A percentile compares a stretch with the other conserved stretches of the same genome.
These are phyloP conservation scores for Macrophya annulata DNA, from an alignment of 2,888 invertebrate species.

Conservation along the genomic window DNA sequence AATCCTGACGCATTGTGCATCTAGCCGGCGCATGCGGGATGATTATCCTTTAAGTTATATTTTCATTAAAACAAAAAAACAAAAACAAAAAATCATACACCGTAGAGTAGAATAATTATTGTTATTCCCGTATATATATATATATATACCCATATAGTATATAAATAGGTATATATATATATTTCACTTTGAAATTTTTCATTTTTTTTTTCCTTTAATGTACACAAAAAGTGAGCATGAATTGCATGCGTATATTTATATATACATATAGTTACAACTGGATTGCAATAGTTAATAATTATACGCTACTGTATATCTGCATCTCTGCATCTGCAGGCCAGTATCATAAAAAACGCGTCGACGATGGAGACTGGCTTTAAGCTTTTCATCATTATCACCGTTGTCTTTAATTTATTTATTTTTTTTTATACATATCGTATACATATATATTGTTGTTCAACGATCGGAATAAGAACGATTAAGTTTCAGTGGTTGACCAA, in stretches of 20 bases:
- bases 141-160: not conserved
- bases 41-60: constrained; percentile 54
- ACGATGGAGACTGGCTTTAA: not conserved
- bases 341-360: not conserved
- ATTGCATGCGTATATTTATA: not conserved
- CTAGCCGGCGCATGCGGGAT: constrained; percentile 78
- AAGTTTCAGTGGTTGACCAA: not conserved
- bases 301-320: not conserved
- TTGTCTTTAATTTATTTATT: too few relatives aligned
- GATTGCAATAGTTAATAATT: not conserved
- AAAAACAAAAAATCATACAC: constrained; percentile 52
- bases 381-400: not conserved
- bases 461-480: not conserved
- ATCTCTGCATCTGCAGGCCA: not conserved
- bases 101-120: constrained; percentile 2
- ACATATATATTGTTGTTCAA: not conserved
- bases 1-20: constrained; percentile 80
- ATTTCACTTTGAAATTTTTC: constrained; percentile 48
- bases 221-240: not conserved
- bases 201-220: constrained; percentile 44
- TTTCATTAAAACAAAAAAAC: constrained; percentile 53
- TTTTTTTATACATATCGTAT: not conserved
- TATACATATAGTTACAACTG: not conserved
- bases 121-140: not conserved
- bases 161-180: constrained; percentile 48